Evolutionary conservation across 1,140 invertebrate genomes (phyloP).

Genomic region (Hylaeus anthracinus): DNA sequence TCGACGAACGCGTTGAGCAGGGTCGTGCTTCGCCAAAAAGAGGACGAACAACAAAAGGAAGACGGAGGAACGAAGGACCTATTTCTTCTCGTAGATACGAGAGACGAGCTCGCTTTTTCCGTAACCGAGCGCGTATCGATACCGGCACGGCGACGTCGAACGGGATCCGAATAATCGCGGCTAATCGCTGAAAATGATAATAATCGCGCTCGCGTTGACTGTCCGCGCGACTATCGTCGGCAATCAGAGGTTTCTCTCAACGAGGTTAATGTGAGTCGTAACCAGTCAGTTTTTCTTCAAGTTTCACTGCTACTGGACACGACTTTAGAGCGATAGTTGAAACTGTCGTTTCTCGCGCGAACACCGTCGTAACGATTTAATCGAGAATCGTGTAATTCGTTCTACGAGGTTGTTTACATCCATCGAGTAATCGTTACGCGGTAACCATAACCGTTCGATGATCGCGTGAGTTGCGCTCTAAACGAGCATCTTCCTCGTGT

Average conservation of each 20-base stretch:
- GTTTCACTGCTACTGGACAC: slow-evolving; percentile 37
- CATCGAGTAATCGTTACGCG: too few species aligned
- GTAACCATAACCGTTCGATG: too few species aligned
- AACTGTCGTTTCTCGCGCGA: too few species aligned
- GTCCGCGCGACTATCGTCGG: background rate
- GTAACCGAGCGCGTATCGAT: background rate
- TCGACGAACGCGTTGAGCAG: slow-evolving; percentile 64
- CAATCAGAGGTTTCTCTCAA: slow-evolving; percentile 54
- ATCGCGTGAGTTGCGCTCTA: too few species aligned
- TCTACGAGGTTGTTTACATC: too few species aligned
- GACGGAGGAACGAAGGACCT: slow-evolving; percentile 20
- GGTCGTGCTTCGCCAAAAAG: slow-evolving; percentile 56
- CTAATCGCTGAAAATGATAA: slow-evolving; percentile 46
- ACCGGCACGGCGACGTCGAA: background rate
- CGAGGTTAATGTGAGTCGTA: slow-evolving; percentile 56
- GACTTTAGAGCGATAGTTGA: background rate
- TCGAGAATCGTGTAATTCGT: too few species aligned
- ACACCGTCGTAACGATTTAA: too few species aligned
- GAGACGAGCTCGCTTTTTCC: background rate
- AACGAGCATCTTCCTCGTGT: background rate
- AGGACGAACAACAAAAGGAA: slow-evolving; percentile 43
- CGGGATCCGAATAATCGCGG: background rate
- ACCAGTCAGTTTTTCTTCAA: slow-evolving; percentile 51
- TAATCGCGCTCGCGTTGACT: slow-evolving; percentile 24
- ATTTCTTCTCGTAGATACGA: slow-evolving; percentile 60